Percentiles rank a stretch among this genome's conserved stretches.
phyloP scores from a whole-genome alignment of 1,140 invertebrate species.

The Lethocerus indicus region DNA sequence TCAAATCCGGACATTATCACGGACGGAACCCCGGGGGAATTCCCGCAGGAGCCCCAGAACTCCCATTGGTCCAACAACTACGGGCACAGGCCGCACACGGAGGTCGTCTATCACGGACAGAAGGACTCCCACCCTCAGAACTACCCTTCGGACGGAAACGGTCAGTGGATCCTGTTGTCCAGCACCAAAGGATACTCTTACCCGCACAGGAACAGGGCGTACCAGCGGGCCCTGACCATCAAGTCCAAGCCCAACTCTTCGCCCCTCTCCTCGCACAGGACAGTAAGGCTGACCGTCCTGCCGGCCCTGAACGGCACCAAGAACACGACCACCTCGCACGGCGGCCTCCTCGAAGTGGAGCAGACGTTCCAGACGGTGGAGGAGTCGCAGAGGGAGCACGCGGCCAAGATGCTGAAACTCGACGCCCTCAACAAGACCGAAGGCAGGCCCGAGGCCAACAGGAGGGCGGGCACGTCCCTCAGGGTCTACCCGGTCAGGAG shows the following conservation, averaged over 20 bases:
- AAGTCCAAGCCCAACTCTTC: background rate
- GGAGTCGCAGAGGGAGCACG: slow-evolving; percentile 31
- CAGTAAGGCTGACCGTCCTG: slow-evolving; percentile 47
- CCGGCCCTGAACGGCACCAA: slow-evolving; percentile 41
- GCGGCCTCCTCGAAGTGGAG: slow-evolving; percentile 54
- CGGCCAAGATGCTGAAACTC: slow-evolving; percentile 24
- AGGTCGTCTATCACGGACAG: slow-evolving; percentile 15
- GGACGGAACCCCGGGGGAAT: slow-evolving; percentile 43
- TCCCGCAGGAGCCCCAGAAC: slow-evolving; percentile 28
- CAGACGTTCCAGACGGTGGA: slow-evolving; percentile 50
- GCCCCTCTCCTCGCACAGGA: slow-evolving; percentile 13
- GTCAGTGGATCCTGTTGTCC: slow-evolving; percentile 56
- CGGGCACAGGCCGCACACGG: slow-evolving; percentile 11
- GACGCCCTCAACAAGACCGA: background rate
- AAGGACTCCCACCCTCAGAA: slow-evolving; percentile 25
- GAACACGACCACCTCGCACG: slow-evolving; percentile 52
- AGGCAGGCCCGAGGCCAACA: background rate
- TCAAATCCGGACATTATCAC: slow-evolving; percentile 37
- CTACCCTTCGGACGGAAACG: slow-evolving; percentile 43
- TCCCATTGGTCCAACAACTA: slow-evolving; percentile 11
- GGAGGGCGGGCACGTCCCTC: background rate
- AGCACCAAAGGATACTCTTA: slow-evolving; percentile 52
- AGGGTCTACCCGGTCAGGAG: slow-evolving; percentile 2
- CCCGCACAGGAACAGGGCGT: slow-evolving; percentile 20
- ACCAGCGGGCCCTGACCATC: slow-evolving; percentile 8